These are phyloP conservation scores for Sebastes flavidus DNA, from an alignment of 2,797 vertebrate species.

Conservation along the genomic window DNA sequence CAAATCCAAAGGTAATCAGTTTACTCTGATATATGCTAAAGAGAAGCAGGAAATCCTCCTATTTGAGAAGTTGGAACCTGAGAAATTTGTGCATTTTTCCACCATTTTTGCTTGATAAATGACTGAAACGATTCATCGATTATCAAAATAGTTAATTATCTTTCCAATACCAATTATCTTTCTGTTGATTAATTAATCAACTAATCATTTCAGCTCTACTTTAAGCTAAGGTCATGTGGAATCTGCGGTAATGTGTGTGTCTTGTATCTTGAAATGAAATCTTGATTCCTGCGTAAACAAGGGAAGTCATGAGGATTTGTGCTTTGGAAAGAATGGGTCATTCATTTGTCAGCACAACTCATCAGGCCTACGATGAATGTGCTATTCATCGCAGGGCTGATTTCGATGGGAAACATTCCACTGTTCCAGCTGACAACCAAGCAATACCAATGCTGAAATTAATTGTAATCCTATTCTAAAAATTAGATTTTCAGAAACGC, in stretches of 20 bases:
- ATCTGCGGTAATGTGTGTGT: neutral
- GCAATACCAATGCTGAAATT: neutral
- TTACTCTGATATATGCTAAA: neutral
- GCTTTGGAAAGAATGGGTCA: constrained; percentile 14
- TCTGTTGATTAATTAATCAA: neutral
- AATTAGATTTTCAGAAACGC: neutral
- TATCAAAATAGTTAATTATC: neutral
- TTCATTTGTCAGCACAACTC: constrained; percentile 5
- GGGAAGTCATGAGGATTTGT: constrained; percentile 3
- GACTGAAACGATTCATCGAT: neutral
- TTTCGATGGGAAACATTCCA: constrained; percentile 4
- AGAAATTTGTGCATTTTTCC: too few species aligned
- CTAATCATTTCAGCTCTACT: neutral
- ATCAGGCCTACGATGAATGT: too few species aligned
- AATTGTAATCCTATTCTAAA: neutral
- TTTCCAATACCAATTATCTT: neutral
- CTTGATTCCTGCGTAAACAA: neutral
- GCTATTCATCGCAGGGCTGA: neutral
- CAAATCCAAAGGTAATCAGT: neutral
- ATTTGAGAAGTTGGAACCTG: too few species aligned
- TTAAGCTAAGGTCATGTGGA: neutral
- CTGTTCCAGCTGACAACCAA: neutral
- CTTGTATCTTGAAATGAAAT: neutral
- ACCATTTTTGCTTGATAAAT: neutral
- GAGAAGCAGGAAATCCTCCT: neutral